Percentiles rank a stretch among this genome's conserved stretches.
Conservation (phyloP, 2,797 vertebrate species). For the Strix occidentalis region DNA sequence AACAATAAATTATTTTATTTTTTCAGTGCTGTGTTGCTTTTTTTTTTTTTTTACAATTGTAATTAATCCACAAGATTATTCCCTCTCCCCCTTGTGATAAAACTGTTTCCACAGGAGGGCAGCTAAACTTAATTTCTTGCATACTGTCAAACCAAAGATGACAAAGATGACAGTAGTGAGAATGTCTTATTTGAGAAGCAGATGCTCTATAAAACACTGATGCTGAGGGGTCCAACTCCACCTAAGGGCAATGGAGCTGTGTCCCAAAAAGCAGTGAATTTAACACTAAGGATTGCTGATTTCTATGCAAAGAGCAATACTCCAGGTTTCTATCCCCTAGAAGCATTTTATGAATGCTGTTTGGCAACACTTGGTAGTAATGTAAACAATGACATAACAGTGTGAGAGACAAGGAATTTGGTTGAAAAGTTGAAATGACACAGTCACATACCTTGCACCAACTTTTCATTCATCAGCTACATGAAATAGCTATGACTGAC, state of each 20-base stretch:
- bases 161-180: not conserved
- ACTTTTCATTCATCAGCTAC: not conserved
- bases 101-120: conserved; percentile 79
- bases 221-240: not conserved
- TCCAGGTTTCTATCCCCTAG: not conserved
- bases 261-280: not conserved
- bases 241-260: not conserved
- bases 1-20: conserved; percentile 95
- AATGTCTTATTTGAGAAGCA: not conserved
- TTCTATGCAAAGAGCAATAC: not conserved
- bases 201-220: not conserved
- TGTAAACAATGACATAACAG: conserved; percentile 22
- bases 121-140: conserved; percentile 37
- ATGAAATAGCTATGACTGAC: not conserved
- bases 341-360: not conserved
- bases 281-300: not conserved
- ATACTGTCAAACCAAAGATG: not conserved
- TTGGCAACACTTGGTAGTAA: not conserved
- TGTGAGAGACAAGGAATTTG: not conserved
- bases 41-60: conserved; percentile 53
- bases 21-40: conserved; percentile 94
- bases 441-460: not conserved
- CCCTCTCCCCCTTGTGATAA: conserved; percentile 57
- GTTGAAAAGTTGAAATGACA: not conserved
- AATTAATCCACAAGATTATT: conserved; percentile 66